These are phyloP conservation scores for Eidolon helvum DNA, from an alignment of 2,113 vertebrate genomes.

Conservation along the genomic window DNA sequence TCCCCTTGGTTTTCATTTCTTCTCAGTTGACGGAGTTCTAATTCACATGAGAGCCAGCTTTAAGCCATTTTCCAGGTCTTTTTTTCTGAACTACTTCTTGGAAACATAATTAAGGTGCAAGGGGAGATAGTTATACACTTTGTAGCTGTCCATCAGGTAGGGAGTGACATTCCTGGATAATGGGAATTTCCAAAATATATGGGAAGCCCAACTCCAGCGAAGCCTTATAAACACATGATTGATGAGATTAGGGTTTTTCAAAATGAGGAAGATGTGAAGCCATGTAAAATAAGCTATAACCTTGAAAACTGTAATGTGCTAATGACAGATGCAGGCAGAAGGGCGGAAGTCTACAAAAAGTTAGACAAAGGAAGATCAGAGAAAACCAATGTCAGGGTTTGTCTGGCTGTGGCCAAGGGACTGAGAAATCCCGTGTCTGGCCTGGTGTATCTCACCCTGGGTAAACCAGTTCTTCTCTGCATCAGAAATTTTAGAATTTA, in stretches of 20 bases:
- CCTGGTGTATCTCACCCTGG: not conserved
- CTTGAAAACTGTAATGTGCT: not conserved
- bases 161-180: slow-evolving; percentile 1
- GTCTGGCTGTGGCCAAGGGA: not conserved
- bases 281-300: not conserved
- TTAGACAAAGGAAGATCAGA: not conserved
- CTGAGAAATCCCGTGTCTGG: not conserved
- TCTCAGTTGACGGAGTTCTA: not conserved
- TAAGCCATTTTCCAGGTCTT: not conserved
- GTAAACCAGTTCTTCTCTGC: not conserved
- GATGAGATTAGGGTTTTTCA: slow-evolving; percentile 31
- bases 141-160: not conserved
- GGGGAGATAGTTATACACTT: not conserved
- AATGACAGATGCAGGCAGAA: not conserved
- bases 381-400: not conserved
- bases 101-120: not conserved
- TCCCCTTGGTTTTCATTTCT: not conserved
- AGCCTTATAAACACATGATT: not conserved
- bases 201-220: not conserved
- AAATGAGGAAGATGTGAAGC: not conserved
- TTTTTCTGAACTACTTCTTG: slow-evolving; percentile 17
- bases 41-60: not conserved
- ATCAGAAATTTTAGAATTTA: not conserved
- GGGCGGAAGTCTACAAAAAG: not conserved
- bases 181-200: not conserved